These are phyloP conservation scores for Trypoxylon attenuatum DNA, from an alignment of 2,888 invertebrate genomes.

Conservation along the genomic window DNA sequence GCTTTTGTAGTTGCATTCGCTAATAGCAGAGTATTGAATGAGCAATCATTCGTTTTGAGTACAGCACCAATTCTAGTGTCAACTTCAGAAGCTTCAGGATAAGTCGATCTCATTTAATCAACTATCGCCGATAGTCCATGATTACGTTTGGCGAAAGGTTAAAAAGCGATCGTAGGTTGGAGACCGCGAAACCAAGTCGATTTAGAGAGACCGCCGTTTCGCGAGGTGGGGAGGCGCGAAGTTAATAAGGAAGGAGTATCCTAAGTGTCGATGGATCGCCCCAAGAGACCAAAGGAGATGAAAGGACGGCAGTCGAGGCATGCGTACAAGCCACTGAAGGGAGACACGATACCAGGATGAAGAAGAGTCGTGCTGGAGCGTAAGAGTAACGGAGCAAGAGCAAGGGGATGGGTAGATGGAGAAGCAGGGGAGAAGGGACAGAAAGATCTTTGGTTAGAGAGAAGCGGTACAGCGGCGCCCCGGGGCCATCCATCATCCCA, in stretches of 20 bases:
- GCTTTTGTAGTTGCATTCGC: too few species aligned
- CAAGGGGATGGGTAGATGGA: conserved; percentile 30
- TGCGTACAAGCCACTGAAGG: too few species aligned
- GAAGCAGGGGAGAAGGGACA: conserved; percentile 31
- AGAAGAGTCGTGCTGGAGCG: conserved; percentile 1
- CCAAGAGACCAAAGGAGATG: conserved; percentile 25
- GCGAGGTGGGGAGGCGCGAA: conserved; percentile 28
- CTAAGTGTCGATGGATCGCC: conserved; percentile 39
- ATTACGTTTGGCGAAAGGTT: too few species aligned
- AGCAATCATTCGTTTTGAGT: too few species aligned
- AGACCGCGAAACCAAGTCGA: conserved; percentile 40
- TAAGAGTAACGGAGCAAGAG: conserved; percentile 6
- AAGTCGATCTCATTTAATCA: too few species aligned
- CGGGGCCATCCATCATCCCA: conserved; percentile 70
- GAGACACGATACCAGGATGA: conserved; percentile 26
- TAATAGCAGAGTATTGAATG: too few species aligned
- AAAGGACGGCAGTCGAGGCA: too few species aligned
- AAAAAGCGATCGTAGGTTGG: too few species aligned
- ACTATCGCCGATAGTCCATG: too few species aligned
- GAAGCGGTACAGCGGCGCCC: conserved; percentile 69
- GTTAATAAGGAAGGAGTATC: conserved; percentile 40
- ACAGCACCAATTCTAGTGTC: too few species aligned
- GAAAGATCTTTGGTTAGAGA: conserved; percentile 65
- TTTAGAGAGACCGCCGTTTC: conserved; percentile 30
- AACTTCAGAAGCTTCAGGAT: too few species aligned